Conservation (phyloP, 2,888 invertebrate genomes). For the Sinopyrophorus schimmeli region DNA sequence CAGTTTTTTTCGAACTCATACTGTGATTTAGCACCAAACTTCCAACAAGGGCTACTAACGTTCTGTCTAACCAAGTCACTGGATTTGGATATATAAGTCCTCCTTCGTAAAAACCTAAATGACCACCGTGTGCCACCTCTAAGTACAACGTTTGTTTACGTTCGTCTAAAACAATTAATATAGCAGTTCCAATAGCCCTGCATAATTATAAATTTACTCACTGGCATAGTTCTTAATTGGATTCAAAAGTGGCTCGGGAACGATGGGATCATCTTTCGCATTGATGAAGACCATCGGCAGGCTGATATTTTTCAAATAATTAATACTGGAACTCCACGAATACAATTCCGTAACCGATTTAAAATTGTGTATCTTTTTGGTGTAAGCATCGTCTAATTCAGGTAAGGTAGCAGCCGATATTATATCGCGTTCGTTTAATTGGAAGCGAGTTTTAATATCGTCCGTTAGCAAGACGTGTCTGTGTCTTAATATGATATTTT, state of each 20-base stretch:
- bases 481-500: constrained; percentile 84
- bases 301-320: constrained; percentile 76
- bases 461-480: constrained; percentile 74
- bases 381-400: constrained; percentile 88
- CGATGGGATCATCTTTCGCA: constrained; percentile 88
- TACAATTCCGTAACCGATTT: constrained; percentile 78
- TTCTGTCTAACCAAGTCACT: constrained; percentile 90
- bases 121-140: constrained; percentile 89
- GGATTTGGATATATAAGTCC: constrained; percentile 85
- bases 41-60: constrained; percentile 80
- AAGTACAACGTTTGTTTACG: constrained; percentile 72
- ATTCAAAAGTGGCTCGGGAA: constrained; percentile 76
- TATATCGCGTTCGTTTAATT: constrained; percentile 78
- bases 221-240: constrained; percentile 76
- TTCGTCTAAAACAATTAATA: constrained; percentile 65
- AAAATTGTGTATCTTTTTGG: constrained; percentile 78
- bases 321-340: constrained; percentile 80
- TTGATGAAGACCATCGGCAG: constrained; percentile 92
- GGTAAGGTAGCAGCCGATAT: constrained; percentile 85
- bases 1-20: constrained; percentile 42
- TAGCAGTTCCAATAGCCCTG: constrained; percentile 46
- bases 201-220: constrained; percentile 56
- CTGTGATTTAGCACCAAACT: constrained; percentile 64
- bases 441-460: constrained; percentile 69
- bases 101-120: constrained; percentile 93